Evolutionary conservation across 2,113 vertebrate genomes (phyloP).

Genomic region (Sakesphorus luctuosus): DNA sequence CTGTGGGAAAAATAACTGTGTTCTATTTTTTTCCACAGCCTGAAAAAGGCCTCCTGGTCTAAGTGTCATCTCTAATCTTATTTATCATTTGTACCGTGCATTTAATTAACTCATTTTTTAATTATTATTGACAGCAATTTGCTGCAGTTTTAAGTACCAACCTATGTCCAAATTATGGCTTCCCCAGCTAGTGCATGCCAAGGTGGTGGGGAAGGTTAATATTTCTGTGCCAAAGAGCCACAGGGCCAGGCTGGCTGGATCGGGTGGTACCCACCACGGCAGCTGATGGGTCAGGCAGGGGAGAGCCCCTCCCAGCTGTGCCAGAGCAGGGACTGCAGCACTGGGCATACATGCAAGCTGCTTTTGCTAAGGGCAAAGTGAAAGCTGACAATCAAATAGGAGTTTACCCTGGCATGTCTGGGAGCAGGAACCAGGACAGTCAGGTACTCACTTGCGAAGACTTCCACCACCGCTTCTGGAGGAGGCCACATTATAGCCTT

Average conservation of each 20-base stretch:
- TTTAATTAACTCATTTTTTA: constrained; percentile 24
- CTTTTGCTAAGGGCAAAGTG: neutral
- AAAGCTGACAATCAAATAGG: neutral
- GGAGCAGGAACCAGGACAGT: neutral
- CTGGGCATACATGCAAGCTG: neutral
- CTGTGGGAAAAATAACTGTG: constrained; percentile 59
- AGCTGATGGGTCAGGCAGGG: neutral
- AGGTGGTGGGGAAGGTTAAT: neutral
- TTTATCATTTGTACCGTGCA: neutral
- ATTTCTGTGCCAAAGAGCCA: accelerated
- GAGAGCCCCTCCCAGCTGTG: neutral
- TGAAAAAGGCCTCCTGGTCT: constrained; percentile 31
- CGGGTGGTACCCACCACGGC: neutral
- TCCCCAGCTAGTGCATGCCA: neutral
- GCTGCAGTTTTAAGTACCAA: neutral
- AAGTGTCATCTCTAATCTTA: constrained; percentile 40
- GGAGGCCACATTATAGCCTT: neutral
- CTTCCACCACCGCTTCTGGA: neutral
- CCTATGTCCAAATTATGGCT: neutral
- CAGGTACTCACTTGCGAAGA: neutral
- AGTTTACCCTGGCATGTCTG: neutral
- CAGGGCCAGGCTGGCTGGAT: neutral
- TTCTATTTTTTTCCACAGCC: constrained; percentile 40
- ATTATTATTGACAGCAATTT: constrained; percentile 11
- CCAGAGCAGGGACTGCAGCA: neutral